phyloP scores from a whole-genome alignment of 2,113 vertebrate species.

The Lophura nycthemera region DNA sequence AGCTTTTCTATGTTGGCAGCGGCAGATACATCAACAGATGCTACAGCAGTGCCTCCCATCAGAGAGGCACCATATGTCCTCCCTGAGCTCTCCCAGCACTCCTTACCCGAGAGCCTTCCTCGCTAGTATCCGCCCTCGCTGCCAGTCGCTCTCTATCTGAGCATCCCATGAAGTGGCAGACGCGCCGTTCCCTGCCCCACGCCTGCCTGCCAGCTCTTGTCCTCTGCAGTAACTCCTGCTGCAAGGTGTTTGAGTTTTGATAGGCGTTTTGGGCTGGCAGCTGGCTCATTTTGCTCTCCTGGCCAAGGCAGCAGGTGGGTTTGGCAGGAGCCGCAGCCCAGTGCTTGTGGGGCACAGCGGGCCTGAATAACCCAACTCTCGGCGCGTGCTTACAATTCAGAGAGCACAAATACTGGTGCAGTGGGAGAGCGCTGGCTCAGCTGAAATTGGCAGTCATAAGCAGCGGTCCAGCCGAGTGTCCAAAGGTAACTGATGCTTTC shows the following conservation, averaged over 20 bases:
- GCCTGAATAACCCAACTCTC: not conserved
- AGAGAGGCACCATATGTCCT: not conserved
- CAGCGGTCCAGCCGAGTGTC: not conserved
- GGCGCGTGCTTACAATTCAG: fast-evolving
- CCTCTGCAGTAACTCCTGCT: not conserved
- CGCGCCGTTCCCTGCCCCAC: fast-evolving
- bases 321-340: not conserved
- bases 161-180: fast-evolving
- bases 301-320: not conserved
- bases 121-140: fast-evolving
- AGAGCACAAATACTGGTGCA: not conserved
- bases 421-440: not conserved
- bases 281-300: not conserved
- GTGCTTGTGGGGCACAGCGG: fast-evolving
- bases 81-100: not conserved
- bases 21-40: not conserved
- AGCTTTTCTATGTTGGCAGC: not conserved
- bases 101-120: not conserved
- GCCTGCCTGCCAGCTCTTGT: fast-evolving
- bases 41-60: not conserved
- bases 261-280: not conserved
- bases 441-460: not conserved
- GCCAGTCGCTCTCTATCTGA: fast-evolving
- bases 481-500: not conserved
- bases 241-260: fast-evolving